phyloP scores from a whole-genome alignment of 2,113 vertebrate species.

The Illadopsis cleaveri region DNA sequence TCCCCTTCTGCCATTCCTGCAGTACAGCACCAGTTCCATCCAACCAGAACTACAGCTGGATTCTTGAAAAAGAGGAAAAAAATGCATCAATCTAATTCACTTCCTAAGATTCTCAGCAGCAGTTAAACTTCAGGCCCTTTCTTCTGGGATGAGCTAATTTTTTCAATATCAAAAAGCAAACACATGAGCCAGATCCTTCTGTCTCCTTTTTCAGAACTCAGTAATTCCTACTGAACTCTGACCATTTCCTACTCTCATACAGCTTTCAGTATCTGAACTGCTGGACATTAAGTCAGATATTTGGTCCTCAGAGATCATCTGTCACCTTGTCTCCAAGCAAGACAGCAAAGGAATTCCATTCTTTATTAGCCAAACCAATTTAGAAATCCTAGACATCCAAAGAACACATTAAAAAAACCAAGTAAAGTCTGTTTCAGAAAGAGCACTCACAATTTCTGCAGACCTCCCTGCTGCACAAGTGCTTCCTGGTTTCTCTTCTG shows the following conservation, averaged over 20 bases:
- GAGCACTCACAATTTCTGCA: conserved; percentile 79
- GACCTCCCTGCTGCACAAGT: conserved; percentile 81
- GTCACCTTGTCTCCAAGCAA: background rate
- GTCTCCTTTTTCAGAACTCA: background rate
- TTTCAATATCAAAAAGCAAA: background rate
- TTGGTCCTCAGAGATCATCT: background rate
- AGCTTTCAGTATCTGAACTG: background rate
- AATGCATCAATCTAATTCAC: background rate
- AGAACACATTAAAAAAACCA: background rate
- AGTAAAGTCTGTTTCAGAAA: background rate
- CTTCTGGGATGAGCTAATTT: background rate
- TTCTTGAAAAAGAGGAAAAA: background rate
- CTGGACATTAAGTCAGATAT: background rate
- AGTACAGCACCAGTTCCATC: background rate
- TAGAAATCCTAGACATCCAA: background rate
- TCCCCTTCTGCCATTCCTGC: background rate
- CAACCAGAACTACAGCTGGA: background rate
- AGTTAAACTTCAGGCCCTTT: background rate
- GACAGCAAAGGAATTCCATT: background rate
- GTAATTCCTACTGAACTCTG: background rate
- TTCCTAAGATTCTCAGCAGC: background rate
- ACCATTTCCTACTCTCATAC: background rate
- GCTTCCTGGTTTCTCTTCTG: conserved; percentile 88
- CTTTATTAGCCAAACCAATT: background rate
- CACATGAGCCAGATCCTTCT: background rate